Base-by-base conservation (phyloP, 2,888 invertebrate species). In the Luperina nickerlii region DNA sequence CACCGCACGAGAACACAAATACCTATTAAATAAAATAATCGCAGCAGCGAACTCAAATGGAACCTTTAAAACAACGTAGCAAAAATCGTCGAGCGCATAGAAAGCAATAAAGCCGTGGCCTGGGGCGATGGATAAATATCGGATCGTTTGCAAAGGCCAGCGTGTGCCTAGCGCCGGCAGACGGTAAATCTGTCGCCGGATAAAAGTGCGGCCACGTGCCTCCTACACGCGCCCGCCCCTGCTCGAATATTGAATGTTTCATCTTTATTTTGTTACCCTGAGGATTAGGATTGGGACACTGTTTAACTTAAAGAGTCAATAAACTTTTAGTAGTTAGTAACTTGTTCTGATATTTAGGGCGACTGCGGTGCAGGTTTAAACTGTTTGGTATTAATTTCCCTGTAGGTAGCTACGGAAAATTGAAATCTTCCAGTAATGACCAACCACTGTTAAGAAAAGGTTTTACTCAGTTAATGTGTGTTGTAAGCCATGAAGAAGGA, bases 71-170 rank as follows among this genome's bases (percentile, higher is more conserved):
- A 74, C 80, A 81, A 71, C 70, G 82, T 67, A 57, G 73, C 42
- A 45, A 74, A 88, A 79, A 81, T 78, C 74, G 70, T 27, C 70
- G 70, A 77, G 73, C 77, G 62, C 83, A 81, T 75, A 62, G 87
- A 90, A 92, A 88, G 92, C 92, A 94, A 94, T 94, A 94, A 93
- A 90, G 86, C 81, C 85, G 87, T 92, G 84, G 91, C 94, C 91
- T 77, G 85, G 86, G 90, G 93, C 91, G 90, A 90, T 89, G 89
- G 91, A 91, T 90, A 91, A 90, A 90, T 86, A 90, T 76, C 80
- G 81, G 73, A 75, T 81, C 84, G 73, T 82, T 81, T 67, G 87
- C 83, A 87, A 87, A 89, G 69, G 67, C 72, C 27, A 66, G 54
- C 83, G 82, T 75, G 71, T 69, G 77, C 76, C 66, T 20, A 45